Conservation (phyloP, 2,113 vertebrate species). For the Labrus mixtus region DNA sequence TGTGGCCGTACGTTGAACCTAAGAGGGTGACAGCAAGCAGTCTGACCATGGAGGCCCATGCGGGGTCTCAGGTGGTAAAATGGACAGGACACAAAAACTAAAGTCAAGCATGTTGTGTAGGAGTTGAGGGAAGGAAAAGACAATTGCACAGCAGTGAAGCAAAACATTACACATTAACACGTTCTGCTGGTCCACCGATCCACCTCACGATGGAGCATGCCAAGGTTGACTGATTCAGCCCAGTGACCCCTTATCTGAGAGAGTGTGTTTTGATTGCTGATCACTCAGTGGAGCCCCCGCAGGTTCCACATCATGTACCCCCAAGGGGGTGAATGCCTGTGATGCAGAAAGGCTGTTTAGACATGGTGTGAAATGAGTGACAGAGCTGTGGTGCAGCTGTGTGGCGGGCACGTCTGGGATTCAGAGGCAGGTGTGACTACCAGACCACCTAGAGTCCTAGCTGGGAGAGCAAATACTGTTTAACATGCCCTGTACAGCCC, state of each 20-base stretch:
- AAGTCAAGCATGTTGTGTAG: constrained; percentile 24
- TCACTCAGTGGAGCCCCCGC: constrained; percentile 50
- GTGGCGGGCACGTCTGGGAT: constrained; percentile 48
- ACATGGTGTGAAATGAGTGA: constrained; percentile 83
- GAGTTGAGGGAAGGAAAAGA: constrained; percentile 8
- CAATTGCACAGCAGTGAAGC: constrained; percentile 57
- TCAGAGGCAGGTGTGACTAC: constrained; percentile 68
- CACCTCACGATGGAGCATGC: constrained; percentile 25
- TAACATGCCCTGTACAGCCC: constrained; percentile 19
- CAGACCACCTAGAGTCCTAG: constrained; percentile 67
- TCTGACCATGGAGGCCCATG: constrained; percentile 50
- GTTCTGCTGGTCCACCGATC: constrained; percentile 55
- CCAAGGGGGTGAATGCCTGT: constrained; percentile 49
- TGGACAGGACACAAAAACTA: constrained; percentile 4
- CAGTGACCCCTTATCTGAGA: constrained; percentile 56
- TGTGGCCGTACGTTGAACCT: constrained; percentile 51
- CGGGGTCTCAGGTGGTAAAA: constrained; percentile 38
- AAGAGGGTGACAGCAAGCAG: constrained; percentile 23
- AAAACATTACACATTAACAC: constrained; percentile 63
- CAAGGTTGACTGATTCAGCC: constrained; percentile 18
- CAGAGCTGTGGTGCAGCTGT: constrained; percentile 83
- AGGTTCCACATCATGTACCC: constrained; percentile 45
- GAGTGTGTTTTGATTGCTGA: constrained; percentile 57
- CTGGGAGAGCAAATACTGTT: constrained; percentile 27
- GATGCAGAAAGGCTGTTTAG: constrained; percentile 73